Conservation (phyloP, 2,113 vertebrate species). For the Clupea harengus region DNA sequence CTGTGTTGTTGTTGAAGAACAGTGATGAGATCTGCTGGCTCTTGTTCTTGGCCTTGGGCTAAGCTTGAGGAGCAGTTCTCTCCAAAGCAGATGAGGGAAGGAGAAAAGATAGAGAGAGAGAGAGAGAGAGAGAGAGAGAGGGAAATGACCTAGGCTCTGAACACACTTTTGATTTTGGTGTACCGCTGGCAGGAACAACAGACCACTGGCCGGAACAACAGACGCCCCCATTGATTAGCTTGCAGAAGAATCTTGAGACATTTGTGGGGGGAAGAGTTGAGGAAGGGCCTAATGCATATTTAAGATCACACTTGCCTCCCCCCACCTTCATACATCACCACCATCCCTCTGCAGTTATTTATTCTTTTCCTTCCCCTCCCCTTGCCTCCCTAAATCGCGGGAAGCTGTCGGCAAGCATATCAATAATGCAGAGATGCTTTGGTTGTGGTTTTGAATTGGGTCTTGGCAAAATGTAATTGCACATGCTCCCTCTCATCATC, state of each 20-base stretch:
- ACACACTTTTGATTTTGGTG: background rate
- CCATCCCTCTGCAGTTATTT: background rate
- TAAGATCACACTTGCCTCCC: slow-evolving; percentile 16
- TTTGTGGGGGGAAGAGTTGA: background rate
- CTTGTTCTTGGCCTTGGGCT: background rate
- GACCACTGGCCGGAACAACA: background rate
- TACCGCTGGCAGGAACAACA: background rate
- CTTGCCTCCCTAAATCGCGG: background rate
- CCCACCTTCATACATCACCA: background rate
- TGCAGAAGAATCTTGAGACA: slow-evolving; percentile 17
- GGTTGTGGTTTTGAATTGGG: background rate
- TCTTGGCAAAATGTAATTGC: background rate
- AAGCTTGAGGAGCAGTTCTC: background rate
- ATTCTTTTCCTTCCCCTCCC: background rate
- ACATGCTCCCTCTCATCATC: background rate
- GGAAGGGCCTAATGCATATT: slow-evolving; percentile 1
- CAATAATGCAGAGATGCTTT: background rate
- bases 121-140: background rate
- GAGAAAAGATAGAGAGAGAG: background rate
- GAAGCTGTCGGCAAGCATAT: background rate
- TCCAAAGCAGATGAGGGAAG: background rate
- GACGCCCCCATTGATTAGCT: slow-evolving; percentile 18
- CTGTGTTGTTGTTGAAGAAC: background rate
- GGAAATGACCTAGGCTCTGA: background rate
- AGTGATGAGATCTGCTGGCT: background rate